Evolutionary conservation across 2,113 vertebrate species (phyloP), one percentile per base, ranked within the genome.

Genomic region (Crotalus helleri): DNA sequence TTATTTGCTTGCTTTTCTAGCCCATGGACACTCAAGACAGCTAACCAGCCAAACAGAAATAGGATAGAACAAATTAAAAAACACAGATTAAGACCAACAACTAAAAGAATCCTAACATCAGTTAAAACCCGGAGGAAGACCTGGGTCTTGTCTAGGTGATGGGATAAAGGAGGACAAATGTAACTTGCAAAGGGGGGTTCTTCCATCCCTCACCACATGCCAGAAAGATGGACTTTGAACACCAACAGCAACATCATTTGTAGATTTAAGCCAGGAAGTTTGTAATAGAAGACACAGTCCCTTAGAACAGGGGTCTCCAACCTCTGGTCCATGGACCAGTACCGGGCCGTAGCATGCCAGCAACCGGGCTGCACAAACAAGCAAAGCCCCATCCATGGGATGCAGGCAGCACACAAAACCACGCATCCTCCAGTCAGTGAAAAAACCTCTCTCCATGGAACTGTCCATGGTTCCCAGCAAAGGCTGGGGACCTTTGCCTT

Each of bases 341-440:
- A 51, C 49, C 8, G 49, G 49, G 49, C 8, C 7, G 1, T 8
- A 51, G 49, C 49, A 51, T 51, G 49, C 49, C 49, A 51, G 49
- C 49, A 51, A 51, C 49, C 1, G 49, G 49, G 49, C 49, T 51
- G 49, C 49, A 51, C 8, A 51, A 51, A 9, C 49, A 8, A 51
- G 49, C 49, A 51, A 51, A 9, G 49, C 49, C 49, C 49, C 49
- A 10, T 51, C 49, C 7, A 0, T 9, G 49, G 49, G 49, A 51
- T 51, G 49, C 49, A 51, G 49, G 49, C 49, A 51, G 49, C 49
- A 51, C 49, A 51, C 8, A 9, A 9, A 51, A 51, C 49, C 49
- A 51, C 1, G 8, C 49, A 1, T 8, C 1, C 49, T 51, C 49
- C 8, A 0, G 1, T 51, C 49, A 0, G 1, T 51, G 49, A 9